These are phyloP conservation scores for Ormyrus pomaceus DNA, from an alignment of 2,888 invertebrate genomes.

Conservation along the genomic window DNA sequence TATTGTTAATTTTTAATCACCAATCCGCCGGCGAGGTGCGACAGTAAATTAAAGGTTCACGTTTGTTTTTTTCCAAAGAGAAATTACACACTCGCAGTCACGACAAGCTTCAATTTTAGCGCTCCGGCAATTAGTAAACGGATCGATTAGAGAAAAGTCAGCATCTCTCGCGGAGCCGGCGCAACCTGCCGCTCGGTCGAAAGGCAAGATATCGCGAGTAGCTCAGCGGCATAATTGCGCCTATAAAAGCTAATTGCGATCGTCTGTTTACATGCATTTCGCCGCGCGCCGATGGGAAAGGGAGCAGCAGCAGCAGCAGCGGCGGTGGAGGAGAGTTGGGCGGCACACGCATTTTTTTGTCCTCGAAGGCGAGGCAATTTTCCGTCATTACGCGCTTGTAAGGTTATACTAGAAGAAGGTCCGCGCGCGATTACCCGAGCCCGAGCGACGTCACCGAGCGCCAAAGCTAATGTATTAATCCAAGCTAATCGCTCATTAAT, in stretches of 20 bases:
- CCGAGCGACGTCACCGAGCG: background rate
- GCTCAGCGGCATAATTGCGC: slow-evolving; percentile 27
- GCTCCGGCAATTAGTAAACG: no score
- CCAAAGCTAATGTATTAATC: slow-evolving; percentile 46
- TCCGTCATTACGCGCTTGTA: slow-evolving; percentile 42
- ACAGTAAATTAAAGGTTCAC: no score
- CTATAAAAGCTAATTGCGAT: slow-evolving; percentile 42
- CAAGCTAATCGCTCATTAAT: slow-evolving; percentile 36
- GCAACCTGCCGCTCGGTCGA: background rate
- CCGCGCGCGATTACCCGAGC: background rate
- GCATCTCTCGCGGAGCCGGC: no score
- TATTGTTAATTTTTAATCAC: no score
- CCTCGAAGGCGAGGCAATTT: slow-evolving; percentile 20
- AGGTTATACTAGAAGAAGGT: slow-evolving; percentile 6
- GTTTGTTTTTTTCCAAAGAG: no score
- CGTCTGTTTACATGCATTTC: slow-evolving; percentile 33
- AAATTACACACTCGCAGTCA: no score
- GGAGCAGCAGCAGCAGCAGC: background rate
- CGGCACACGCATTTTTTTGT: slow-evolving; percentile 1
- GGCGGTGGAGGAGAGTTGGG: background rate
- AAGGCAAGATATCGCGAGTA: slow-evolving; percentile 17
- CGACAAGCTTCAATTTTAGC: no score
- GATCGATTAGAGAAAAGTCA: no score
- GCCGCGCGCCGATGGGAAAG: slow-evolving; percentile 24
- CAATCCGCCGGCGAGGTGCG: no score